Evolutionary conservation across 35 echinoderm and acorn worm species (phyloP).

Genomic region (Acanthaster planci): DNA sequence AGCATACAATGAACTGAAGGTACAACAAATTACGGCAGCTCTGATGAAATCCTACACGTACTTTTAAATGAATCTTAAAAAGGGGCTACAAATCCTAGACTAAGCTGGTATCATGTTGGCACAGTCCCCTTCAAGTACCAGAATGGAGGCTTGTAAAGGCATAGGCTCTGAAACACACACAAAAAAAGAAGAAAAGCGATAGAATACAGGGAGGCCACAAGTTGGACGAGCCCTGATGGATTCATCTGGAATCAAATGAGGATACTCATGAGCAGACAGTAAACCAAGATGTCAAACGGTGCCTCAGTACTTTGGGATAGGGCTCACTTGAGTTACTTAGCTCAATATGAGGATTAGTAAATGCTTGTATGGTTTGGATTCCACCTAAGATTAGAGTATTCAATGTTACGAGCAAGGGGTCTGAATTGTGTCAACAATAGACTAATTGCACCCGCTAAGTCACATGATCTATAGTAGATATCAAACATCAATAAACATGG

Average conservation of each 20-base stretch:
- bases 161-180: constrained; percentile 58
- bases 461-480: no score
- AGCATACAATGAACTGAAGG: no score
- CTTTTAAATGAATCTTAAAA: neutral
- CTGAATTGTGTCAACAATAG: no score
- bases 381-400: neutral
- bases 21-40: no score
- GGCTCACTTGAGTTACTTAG: neutral
- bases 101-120: constrained; percentile 39
- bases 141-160: constrained; percentile 48
- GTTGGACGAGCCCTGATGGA: neutral
- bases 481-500: no score
- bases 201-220: neutral
- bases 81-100: neutral
- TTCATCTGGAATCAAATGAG: neutral
- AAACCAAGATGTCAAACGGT: neutral
- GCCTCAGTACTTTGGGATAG: neutral
- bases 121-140: constrained; percentile 73
- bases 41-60: no score
- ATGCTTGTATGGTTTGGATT: neutral
- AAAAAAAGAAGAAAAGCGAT: neutral
- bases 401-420: no score
- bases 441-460: no score
- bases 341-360: neutral
- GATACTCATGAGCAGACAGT: neutral